A percentile compares a stretch with the other conserved stretches of the same genome.
Conservation (phyloP, 2,888 invertebrate genomes). For the Mimas tiliae region DNA sequence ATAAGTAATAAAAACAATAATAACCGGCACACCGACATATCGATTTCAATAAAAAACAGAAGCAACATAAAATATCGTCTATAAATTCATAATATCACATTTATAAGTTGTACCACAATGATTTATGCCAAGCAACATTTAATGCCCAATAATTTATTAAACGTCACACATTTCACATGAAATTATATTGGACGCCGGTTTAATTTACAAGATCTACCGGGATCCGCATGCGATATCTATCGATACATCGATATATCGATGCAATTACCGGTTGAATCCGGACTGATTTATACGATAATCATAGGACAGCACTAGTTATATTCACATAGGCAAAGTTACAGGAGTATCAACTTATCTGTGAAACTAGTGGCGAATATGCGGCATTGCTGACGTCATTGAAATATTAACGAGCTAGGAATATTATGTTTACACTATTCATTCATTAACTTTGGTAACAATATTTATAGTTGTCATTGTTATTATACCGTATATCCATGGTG, state of each 20-base stretch:
- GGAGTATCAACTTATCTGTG: neutral
- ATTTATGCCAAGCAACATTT: slow-evolving; percentile 51
- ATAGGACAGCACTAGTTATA: slow-evolving; percentile 55
- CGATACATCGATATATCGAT: slow-evolving; percentile 60
- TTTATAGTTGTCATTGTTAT: neutral
- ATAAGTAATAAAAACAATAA: neutral
- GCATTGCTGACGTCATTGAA: neutral
- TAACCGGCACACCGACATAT: slow-evolving; percentile 48
- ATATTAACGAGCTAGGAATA: neutral
- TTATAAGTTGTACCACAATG: slow-evolving; percentile 35
- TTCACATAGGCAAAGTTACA: slow-evolving; percentile 33
- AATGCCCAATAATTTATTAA: slow-evolving; percentile 59
- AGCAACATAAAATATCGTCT: slow-evolving; percentile 28
- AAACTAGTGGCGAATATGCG: slow-evolving; percentile 26
- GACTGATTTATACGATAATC: slow-evolving; percentile 80
- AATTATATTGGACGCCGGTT: slow-evolving; percentile 62
- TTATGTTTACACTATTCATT: neutral
- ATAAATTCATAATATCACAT: slow-evolving; percentile 36
- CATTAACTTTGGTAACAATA: no score
- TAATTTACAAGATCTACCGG: slow-evolving; percentile 56
- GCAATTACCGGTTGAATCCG: slow-evolving; percentile 67
- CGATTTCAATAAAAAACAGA: slow-evolving; percentile 36
- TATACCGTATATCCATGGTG: neutral
- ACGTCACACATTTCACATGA: slow-evolving; percentile 67
- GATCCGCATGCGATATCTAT: slow-evolving; percentile 49